phyloP scores from a whole-genome alignment of 2,888 invertebrate genomes.

The Deilephila elpenor region DNA sequence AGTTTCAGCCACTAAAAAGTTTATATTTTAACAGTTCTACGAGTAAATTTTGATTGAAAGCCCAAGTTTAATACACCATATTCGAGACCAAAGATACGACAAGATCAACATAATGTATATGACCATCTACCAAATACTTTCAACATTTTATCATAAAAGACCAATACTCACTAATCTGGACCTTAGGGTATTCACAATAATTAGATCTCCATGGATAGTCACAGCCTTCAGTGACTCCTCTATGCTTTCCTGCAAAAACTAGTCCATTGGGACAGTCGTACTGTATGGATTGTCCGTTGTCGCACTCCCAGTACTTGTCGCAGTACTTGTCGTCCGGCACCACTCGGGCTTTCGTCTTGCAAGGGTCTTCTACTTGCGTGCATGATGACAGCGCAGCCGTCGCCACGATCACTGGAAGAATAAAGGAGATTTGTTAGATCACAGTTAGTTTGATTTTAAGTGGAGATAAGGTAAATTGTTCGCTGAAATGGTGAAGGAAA shows the following conservation, averaged over 20 bases:
- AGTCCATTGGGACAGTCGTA: conserved; percentile 96
- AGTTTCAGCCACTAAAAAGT: too few species aligned
- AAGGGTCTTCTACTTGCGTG: conserved; percentile 89
- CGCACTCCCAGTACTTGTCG: conserved; percentile 93
- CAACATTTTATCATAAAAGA: neutral
- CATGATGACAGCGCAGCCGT: conserved; percentile 58
- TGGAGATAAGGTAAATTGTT: too few species aligned
- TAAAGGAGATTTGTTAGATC: neutral
- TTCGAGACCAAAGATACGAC: too few species aligned
- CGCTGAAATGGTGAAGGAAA: too few species aligned
- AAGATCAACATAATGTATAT: too few species aligned
- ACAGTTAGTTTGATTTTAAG: neutral
- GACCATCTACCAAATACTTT: neutral
- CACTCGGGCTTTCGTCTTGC: conserved; percentile 90
- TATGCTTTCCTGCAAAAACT: conserved; percentile 94
- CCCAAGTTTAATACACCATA: too few species aligned
- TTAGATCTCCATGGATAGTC: conserved; percentile 96
- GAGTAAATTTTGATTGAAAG: too few species aligned
- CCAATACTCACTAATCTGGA: conserved; percentile 87
- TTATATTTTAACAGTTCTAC: too few species aligned
- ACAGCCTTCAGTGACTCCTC: conserved; percentile 95
- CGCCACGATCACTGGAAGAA: conserved; percentile 62
- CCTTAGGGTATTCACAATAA: conserved; percentile 89
- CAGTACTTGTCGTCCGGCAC: conserved; percentile 92
- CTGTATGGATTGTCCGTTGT: conserved; percentile 91